Percentiles rank a stretch among this genome's conserved stretches.
These are phyloP conservation scores for Leptinotarsa undecemlineata DNA, from an alignment of 1,140 invertebrate species.

Conservation along the genomic window DNA sequence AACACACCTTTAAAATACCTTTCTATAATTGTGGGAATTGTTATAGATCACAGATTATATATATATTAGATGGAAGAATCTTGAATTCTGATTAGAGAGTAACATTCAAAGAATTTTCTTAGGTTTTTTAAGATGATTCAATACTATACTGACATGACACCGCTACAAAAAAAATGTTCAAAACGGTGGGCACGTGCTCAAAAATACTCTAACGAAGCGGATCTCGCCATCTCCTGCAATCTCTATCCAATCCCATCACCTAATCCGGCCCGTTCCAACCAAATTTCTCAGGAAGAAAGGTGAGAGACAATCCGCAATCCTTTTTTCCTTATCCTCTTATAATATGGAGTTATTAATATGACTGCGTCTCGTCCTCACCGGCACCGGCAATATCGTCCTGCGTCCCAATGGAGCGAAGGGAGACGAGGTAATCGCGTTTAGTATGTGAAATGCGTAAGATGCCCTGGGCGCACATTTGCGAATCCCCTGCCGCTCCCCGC, in stretches of 20 bases:
- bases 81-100: no score
- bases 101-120: no score
- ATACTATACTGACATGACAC: no score
- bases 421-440: slow-evolving; percentile 43
- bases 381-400: slow-evolving; percentile 3
- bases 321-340: slow-evolving; percentile 14
- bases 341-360: slow-evolving; percentile 20
- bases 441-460: slow-evolving; percentile 56
- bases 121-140: no score
- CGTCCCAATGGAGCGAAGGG: slow-evolving; percentile 5
- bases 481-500: slow-evolving; percentile 37
- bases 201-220: no score
- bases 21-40: no score
- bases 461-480: slow-evolving; percentile 53
- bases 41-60: no score
- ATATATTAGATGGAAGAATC: no score
- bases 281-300: not conserved
- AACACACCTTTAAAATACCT: no score
- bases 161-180: no score
- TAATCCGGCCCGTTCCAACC: not conserved
- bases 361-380: slow-evolving; percentile 7
- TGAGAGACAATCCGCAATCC: slow-evolving; percentile 5
- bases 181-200: no score
- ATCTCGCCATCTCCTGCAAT: not conserved
- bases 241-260: not conserved